Percentiles rank a stretch among this genome's conserved stretches.
Conservation (phyloP, 2,113 vertebrate genomes). For the Mystacornis crossleyi region DNA sequence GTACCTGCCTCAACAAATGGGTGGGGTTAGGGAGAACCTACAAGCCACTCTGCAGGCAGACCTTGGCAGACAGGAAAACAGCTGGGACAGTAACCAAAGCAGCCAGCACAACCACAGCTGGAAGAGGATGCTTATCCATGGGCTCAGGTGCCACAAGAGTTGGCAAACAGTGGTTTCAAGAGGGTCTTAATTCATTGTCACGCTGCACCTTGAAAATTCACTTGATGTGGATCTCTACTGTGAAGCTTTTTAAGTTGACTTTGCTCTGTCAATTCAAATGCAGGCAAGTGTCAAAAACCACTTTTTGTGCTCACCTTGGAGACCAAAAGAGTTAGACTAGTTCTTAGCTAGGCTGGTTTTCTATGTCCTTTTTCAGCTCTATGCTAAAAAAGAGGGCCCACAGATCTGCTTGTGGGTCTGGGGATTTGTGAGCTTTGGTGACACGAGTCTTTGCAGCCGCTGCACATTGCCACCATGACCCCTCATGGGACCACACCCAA, state of each 20-base stretch:
- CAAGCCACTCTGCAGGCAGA: rapidly evolving
- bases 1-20: rapidly evolving
- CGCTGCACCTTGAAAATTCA: neutral
- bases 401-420: neutral
- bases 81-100: neutral
- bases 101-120: neutral
- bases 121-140: neutral
- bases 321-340: neutral
- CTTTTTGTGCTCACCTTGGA: neutral
- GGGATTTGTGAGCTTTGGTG: neutral
- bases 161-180: neutral
- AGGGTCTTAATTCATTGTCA: neutral
- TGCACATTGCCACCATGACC: rapidly evolving
- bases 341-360: neutral
- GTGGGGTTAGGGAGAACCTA: rapidly evolving
- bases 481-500: no score
- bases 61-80: neutral
- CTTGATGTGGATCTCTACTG: rapidly evolving
- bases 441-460: neutral
- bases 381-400: neutral
- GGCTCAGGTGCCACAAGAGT: neutral
- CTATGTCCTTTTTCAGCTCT: neutral
- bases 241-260: neutral
- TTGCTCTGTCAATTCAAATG: neutral
- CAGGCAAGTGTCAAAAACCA: neutral